Evolutionary conservation across 2,113 vertebrate genomes (phyloP).

Genomic region (Echinops telfairi): DNA sequence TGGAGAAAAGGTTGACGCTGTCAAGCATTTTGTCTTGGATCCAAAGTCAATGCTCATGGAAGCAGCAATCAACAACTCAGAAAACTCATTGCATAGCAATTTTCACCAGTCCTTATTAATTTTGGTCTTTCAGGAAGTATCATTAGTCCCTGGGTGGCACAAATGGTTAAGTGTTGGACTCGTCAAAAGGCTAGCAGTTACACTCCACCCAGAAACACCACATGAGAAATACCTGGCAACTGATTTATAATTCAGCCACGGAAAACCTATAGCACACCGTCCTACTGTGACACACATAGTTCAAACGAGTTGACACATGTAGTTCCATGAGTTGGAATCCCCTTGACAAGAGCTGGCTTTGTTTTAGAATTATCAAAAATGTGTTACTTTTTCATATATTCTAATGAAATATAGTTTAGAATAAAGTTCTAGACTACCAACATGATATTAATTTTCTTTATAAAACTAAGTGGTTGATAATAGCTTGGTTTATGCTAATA

Average conservation of each 20-base stretch:
- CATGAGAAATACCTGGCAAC: neutral
- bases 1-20: too few relatives aligned
- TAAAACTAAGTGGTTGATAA: neutral
- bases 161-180: neutral
- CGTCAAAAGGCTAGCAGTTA: neutral
- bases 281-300: neutral
- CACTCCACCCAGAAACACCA: neutral
- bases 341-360: neutral
- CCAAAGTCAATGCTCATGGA: too few relatives aligned
- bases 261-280: neutral
- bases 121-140: neutral
- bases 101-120: neutral
- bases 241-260: neutral
- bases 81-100: too few relatives aligned
- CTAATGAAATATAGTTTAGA: neutral
- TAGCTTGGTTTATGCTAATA: neutral
- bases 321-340: neutral
- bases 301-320: neutral
- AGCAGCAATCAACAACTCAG: too few relatives aligned
- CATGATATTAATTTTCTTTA: neutral
- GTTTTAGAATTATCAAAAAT: neutral
- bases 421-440: constrained; percentile 16
- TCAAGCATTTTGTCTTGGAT: too few relatives aligned
- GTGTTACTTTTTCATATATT: constrained; percentile 28
- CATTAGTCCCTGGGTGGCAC: neutral